phyloP scores from a whole-genome alignment of 2,113 vertebrate genomes.

The Petroica traversi region DNA sequence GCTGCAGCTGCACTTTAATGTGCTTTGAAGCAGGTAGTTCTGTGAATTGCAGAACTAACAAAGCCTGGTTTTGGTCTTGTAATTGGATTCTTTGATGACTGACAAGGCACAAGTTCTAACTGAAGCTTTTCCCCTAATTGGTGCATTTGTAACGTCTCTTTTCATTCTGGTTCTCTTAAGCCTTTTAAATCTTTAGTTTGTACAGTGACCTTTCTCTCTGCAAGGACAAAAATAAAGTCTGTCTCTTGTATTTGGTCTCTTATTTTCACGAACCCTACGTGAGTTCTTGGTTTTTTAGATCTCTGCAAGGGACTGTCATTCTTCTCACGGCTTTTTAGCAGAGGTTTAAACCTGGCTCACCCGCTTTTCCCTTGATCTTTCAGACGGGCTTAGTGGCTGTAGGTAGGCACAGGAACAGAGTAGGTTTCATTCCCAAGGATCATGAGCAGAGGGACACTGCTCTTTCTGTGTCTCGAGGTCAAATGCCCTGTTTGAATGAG shows the following conservation, averaged over 20 bases:
- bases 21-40: constrained; percentile 1
- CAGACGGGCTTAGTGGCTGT: not conserved
- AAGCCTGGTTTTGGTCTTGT: not conserved
- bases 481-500: not conserved
- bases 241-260: not conserved
- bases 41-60: not conserved
- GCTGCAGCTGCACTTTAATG: not conserved
- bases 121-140: not conserved
- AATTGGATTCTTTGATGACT: not conserved
- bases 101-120: not conserved
- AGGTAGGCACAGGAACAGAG: not conserved
- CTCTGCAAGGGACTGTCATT: not conserved
- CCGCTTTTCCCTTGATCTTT: not conserved
- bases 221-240: not conserved
- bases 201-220: not conserved
- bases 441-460: not conserved
- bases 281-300: not conserved
- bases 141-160: not conserved
- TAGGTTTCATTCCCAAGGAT: not conserved
- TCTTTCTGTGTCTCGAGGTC: not conserved
- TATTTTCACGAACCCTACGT: not conserved
- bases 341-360: not conserved
- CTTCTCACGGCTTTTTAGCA: not conserved
- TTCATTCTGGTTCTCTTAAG: not conserved
- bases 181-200: not conserved